phyloP scores from a whole-genome alignment of 1,140 invertebrate species.

The Drosophila takahashii region DNA sequence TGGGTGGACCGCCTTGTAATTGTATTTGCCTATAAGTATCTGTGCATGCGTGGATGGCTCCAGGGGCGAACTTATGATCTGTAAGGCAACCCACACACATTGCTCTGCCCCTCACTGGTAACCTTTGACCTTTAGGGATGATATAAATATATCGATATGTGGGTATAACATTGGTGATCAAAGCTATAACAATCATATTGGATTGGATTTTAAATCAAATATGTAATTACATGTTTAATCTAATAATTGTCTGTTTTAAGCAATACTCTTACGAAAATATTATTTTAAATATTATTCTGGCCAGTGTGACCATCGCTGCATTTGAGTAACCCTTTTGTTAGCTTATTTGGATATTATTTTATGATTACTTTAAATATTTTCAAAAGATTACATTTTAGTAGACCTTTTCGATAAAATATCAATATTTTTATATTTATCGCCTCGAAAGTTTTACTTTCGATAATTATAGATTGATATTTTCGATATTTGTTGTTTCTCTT shows the following conservation, averaged over 20 bases:
- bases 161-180: too few relatives aligned
- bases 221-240: too few relatives aligned
- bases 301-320: background rate
- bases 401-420: background rate
- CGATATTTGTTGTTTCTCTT: background rate
- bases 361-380: too few relatives aligned
- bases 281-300: too few relatives aligned
- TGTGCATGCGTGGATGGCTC: conserved; percentile 27
- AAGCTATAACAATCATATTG: too few relatives aligned
- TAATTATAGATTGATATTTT: background rate
- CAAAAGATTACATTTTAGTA: too few relatives aligned
- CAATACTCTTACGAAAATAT: too few relatives aligned
- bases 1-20: conserved; percentile 56
- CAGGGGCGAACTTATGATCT: conserved; percentile 65
- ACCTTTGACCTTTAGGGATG: conserved; percentile 4
- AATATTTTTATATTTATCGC: background rate
- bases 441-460: too few relatives aligned
- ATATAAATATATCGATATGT: background rate
- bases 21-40: conserved; percentile 71
- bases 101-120: too few relatives aligned
- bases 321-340: background rate
- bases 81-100: conserved; percentile 17
- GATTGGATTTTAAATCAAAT: too few relatives aligned
- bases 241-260: too few relatives aligned
- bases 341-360: too few relatives aligned